Conservation (phyloP, 92 coral and sea anemone species). For the Porites lobata region DNA sequence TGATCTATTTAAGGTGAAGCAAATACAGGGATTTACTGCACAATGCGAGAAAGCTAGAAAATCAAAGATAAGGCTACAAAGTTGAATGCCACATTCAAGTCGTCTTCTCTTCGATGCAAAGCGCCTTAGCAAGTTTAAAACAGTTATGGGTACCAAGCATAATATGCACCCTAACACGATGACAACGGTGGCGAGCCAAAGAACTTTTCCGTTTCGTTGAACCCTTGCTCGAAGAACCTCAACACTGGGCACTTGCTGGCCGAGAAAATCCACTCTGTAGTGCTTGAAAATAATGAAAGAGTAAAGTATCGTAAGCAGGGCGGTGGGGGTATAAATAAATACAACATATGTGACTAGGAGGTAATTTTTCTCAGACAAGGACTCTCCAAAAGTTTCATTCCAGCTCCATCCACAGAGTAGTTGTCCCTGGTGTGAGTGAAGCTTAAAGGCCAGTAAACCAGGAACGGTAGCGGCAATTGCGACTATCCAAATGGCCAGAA, state of each 20-base stretch:
- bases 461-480: not conserved
- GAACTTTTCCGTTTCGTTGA: not conserved
- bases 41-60: not conserved
- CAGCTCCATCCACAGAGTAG: not conserved
- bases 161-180: conserved; percentile 1
- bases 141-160: not conserved
- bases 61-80: not conserved
- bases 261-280: not conserved
- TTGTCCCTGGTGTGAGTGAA: not conserved
- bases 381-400: not conserved
- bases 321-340: not conserved
- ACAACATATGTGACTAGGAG: not conserved
- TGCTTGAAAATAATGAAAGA: not conserved
- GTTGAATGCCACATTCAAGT: not conserved
- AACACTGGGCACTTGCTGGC: not conserved
- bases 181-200: not conserved
- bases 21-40: conserved; percentile 14
- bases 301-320: not conserved
- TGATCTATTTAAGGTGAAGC: conserved; percentile 8
- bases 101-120: not conserved
- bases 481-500: conserved; percentile 2
- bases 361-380: not conserved
- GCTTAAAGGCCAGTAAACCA: not conserved
- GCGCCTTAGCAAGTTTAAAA: not conserved
- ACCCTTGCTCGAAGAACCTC: not conserved